Evolutionary conservation across 2,797 vertebrate species (phyloP).

Genomic region (Chloroceryle inda): DNA sequence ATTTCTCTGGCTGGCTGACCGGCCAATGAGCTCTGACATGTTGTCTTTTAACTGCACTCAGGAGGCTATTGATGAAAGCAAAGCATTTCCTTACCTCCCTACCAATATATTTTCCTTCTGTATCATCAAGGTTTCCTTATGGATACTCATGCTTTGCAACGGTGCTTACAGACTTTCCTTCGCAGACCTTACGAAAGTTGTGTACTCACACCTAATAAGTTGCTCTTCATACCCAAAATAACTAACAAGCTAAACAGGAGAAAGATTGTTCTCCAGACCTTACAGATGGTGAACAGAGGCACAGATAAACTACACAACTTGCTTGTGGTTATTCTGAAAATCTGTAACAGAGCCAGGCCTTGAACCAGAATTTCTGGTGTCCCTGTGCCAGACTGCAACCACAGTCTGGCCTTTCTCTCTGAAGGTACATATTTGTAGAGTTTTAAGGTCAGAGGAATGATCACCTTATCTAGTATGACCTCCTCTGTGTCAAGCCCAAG

Average conservation of each 20-base stretch:
- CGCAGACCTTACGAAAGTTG: not conserved
- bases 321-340: conserved; percentile 26
- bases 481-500: not conserved
- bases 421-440: not conserved
- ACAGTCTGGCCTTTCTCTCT: conserved; percentile 22
- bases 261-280: conserved; percentile 15
- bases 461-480: conserved; percentile 13
- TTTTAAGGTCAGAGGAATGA: conserved; percentile 25
- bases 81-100: conserved; percentile 19
- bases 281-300: conserved; percentile 39
- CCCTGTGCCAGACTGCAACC: conserved; percentile 3
- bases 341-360: not conserved
- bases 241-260: not conserved
- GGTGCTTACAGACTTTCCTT: not conserved
- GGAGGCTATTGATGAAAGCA: conserved; percentile 19
- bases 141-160: not conserved
- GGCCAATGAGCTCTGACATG: not conserved
- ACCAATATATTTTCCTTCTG: conserved; percentile 9
- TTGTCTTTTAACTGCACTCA: conserved; percentile 23
- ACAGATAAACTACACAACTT: conserved; percentile 34
- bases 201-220: not conserved
- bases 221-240: not conserved
- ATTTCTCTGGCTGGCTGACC: conserved; percentile 23
- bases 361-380: conserved; percentile 17
- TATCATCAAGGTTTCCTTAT: not conserved